Conservation (phyloP, 2,888 invertebrate species). For the Camptogramma bilineatum region DNA sequence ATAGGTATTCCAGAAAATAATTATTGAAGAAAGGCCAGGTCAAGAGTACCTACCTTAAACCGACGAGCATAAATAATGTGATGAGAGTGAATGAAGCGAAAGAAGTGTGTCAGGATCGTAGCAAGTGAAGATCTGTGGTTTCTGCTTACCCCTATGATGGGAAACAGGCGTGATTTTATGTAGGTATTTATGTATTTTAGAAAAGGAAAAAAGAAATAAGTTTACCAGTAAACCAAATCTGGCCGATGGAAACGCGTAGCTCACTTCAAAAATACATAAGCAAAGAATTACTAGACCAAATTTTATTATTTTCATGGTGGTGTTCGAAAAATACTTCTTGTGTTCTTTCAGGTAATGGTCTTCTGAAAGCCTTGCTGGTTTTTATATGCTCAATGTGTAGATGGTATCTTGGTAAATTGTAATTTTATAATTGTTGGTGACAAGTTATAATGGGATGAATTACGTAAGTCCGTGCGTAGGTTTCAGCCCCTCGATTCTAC, state of each 20-base stretch:
- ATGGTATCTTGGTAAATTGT: constrained; percentile 21
- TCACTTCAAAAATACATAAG: constrained; percentile 5
- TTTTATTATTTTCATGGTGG: constrained; percentile 1
- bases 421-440: constrained; percentile 31
- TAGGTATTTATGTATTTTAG: no score
- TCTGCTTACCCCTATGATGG: no score
- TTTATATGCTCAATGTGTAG: constrained; percentile 28
- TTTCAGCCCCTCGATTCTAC: background rate
- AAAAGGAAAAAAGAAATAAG: no score
- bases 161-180: no score
- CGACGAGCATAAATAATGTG: no score
- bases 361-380: constrained; percentile 2
- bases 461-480: background rate
- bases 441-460: background rate
- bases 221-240: background rate
- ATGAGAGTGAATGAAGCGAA: no score
- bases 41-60: no score
- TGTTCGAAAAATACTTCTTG: constrained; percentile 1
- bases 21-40: no score
- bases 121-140: no score
- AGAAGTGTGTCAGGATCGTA: no score
- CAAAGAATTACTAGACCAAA: constrained; percentile 4
- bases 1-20: no score
- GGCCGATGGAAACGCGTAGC: background rate
- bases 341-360: constrained; percentile 8